Percentiles rank a stretch among this genome's conserved stretches.
These are phyloP conservation scores for Lacanobia oleracea DNA, from an alignment of 2,888 invertebrate species.

Conservation along the genomic window DNA sequence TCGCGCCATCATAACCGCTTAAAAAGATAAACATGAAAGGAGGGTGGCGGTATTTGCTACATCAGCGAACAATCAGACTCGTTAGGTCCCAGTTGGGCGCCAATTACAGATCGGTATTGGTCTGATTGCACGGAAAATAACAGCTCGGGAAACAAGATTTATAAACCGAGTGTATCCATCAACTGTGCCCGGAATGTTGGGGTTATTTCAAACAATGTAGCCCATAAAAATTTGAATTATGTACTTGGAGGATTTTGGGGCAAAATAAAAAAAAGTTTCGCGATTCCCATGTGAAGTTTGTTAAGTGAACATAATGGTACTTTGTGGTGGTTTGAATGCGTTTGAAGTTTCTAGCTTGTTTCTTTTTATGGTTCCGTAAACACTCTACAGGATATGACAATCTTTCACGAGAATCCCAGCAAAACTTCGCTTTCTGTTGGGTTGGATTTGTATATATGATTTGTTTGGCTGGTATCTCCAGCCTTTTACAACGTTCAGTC, in stretches of 20 bases:
- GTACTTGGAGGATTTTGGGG: conserved; percentile 16
- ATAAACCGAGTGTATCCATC: conserved; percentile 67
- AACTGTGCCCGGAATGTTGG: conserved; percentile 51
- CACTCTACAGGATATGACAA: background rate
- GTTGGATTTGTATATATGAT: conserved; percentile 25
- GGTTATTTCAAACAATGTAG: conserved; percentile 50
- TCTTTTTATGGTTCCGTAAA: conserved; percentile 13
- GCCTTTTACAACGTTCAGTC: conserved; percentile 44
- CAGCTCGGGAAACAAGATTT: conserved; percentile 72
- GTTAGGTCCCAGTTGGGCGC: conserved; percentile 84
- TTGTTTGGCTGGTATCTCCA: conserved; percentile 27
- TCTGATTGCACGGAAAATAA: conserved; percentile 83
- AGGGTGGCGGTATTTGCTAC: conserved; percentile 72
- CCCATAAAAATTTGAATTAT: conserved; percentile 46
- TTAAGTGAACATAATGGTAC: conserved; percentile 21
- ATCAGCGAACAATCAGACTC: conserved; percentile 84
- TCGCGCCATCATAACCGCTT: conserved; percentile 47
- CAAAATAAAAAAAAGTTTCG: conserved; percentile 32
- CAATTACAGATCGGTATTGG: conserved; percentile 83
- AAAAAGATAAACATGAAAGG: conserved; percentile 63
- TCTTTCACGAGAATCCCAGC: background rate
- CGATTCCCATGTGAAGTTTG: conserved; percentile 22
- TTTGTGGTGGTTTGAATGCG: conserved; percentile 21
- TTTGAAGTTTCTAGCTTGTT: background rate
- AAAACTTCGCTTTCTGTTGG: conserved; percentile 20